Evolutionary conservation across 1,140 invertebrate species (phyloP), one percentile per base, ranked within the genome.

Genomic region (Formica exsecta): DNA sequence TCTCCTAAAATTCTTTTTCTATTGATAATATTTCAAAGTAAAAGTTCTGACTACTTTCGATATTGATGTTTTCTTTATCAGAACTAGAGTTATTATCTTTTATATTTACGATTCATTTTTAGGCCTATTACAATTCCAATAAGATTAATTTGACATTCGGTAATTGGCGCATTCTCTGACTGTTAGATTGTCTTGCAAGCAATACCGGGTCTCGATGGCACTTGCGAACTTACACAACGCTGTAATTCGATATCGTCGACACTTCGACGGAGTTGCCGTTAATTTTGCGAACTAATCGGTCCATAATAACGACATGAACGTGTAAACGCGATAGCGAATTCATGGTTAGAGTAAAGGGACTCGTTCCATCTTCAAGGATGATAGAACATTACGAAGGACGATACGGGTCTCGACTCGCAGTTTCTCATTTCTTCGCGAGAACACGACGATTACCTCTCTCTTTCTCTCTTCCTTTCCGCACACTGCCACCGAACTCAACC

Each of bases 221-320:
- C 68, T 74, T 83, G 68, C 79, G 61, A 81, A 81, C 79, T 81
- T 73, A 44, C 38, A 73, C 66, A 54, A 25, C n/a, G 25, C 38
- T 73, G 79, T 59, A 81, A 83, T 73, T 38, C 29, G 68, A 83
- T 74, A 83, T 36, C 22, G 25, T 19, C 13, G 41, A 68, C 68
- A 29, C 66, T 83, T 41, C 32, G 48, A 36, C 25, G 25, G 51
- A 81, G 66, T 81, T 73, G 79, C 66, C 36, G 79, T 73, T 71
- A 81, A 81, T 81, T 81, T 73, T 38, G 79, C 79, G 44, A 81
- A 81, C 79, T 81, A 61, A 81, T 81, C 79, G 66, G 66, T 61
- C 38, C 54, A 66, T 81, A 54, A 66, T 70, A 80, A 68, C 51
- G 13, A 44, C 38, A 74, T 41, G 68, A 48, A 83, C 68, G 68